Evolutionary conservation across 2,797 vertebrate genomes (phyloP), one percentile per base, ranked within the genome.

Genomic region (Myotis pilosus): DNA sequence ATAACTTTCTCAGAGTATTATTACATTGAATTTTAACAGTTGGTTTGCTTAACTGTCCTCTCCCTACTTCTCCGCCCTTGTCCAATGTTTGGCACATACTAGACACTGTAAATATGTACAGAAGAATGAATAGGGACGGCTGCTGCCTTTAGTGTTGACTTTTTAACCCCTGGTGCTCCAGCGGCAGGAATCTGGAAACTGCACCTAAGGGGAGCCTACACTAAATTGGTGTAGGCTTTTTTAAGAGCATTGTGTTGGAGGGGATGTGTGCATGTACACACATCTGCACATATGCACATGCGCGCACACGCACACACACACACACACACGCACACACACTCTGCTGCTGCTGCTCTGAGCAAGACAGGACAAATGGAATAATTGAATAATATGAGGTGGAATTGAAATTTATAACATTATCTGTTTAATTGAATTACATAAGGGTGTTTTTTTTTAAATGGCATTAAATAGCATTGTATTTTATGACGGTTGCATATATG

Each of bases 61-160:
- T 75, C 47, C n/a, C 49, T 83, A 28, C 51, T 36, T 72, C 69
- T 78, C 16, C 64, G 6, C 71, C 30, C 15, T 3, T 13, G 9
- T 62, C 86, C 72, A 49, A 0, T 80, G 36, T 72, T 81, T 76
- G 66, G 69, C 49, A 84, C 38, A 15, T 74, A 10, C 3, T 66
- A 12, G 79, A 57, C 44, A 28, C 84, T 71, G 57, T 91, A 86
- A 91, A 64, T 84, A 72, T 68, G 82, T 88, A 78, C 60, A 80
- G 72, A 82, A 49, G 44, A 87, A 60, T 51, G 22, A 53, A 51
- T 38, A 3, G 30, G 44, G 53, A 62, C n/a, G 53, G 53, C 84
- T 51, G 49, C 60, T 95, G 64, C 79, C 66, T 80, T 71, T 62
- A 62, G 38, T 68, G 33, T 33, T 66, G 60, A n/a, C 10, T 66